Evolutionary conservation across 92 coral and sea anemone genomes (phyloP).

Genomic region (Pocillopora grandis): DNA sequence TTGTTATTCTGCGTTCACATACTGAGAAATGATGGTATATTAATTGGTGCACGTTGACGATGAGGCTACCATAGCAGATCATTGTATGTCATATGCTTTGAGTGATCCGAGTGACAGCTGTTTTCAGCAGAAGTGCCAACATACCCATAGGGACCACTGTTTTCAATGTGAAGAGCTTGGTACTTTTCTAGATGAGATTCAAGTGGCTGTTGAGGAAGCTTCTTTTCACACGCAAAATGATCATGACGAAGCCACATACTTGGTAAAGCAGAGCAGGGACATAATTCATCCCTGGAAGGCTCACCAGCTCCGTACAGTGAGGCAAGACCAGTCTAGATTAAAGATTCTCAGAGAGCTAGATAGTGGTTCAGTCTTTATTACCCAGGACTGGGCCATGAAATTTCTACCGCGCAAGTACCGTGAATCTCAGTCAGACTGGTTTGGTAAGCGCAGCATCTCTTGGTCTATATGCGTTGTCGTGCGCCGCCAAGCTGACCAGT

Average conservation of each 20-base stretch:
- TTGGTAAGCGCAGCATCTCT: background rate
- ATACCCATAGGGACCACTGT: slow-evolving; percentile 40
- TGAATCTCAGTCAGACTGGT: slow-evolving; percentile 51
- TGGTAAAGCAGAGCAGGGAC: slow-evolving; percentile 28
- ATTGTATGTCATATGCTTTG: slow-evolving; percentile 50
- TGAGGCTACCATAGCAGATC: slow-evolving; percentile 44
- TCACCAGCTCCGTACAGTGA: slow-evolving; percentile 51
- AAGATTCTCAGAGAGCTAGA: slow-evolving; percentile 29
- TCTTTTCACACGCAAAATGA: slow-evolving; percentile 42
- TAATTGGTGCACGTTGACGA: slow-evolving; percentile 41
- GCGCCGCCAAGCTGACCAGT: slow-evolving; percentile 12
- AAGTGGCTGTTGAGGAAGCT: slow-evolving; percentile 8
- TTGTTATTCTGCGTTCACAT: background rate
- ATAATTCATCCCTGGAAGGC: slow-evolving; percentile 54
- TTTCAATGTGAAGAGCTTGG: slow-evolving; percentile 42
- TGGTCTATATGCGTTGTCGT: slow-evolving; percentile 25
- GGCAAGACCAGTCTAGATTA: slow-evolving; percentile 54
- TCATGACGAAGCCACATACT: slow-evolving; percentile 35
- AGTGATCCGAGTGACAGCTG: slow-evolving; percentile 48
- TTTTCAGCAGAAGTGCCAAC: slow-evolving; percentile 26
- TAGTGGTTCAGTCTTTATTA: slow-evolving; percentile 23
- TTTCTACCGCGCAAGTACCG: slow-evolving; percentile 50
- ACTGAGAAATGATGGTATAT: background rate
- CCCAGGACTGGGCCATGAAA: slow-evolving; percentile 52
- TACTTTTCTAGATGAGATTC: slow-evolving; percentile 26